Base-by-base conservation (phyloP, 2,888 invertebrate genomes). In the Ceramica pisi region DNA sequence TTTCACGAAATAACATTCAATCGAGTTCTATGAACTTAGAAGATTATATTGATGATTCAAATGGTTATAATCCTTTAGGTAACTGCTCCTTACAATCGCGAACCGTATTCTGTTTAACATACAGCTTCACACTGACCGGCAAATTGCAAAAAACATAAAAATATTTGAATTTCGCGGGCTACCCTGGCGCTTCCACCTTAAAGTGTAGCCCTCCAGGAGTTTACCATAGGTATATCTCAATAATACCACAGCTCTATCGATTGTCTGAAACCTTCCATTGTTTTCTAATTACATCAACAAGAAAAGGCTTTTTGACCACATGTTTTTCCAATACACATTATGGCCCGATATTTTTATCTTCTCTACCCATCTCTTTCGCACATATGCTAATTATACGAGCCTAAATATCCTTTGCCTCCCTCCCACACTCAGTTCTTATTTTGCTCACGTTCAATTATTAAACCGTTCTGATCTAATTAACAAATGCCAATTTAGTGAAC, bases 381-480 rank as follows among this genome's bases (percentile, higher is more conserved):
- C 82, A 46, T 66, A 74, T 69, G 61, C 1, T 71, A 80, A 77
- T 69, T 61, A 71, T 67, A 63, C 19, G 56, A 57, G 19, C 71
- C 31, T 72, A 79, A 80, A 68, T 77, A 80, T 71, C 19, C 51
- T 68, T 41, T 67, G 60, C 83, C 86, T 75, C 83, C 16, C 56
- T 86, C 83, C 4, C 75, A 31, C 83, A 41, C 46, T 46, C 14
- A 48, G 73, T 72, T 64, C 63, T 67, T 63, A 66, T 68, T 71
- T 78, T 74, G 77, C 81, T 77, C 84, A 69, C 69, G 86, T 87
- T 87, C 87, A 89, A 90, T 91, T 90, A 91, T 89, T 88, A 90
- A 88, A 88, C 85, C 88, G 89, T 89, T 89, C 89, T 89, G 89
- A 90, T 91, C 91, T 92, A 91, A 91, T 92, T 91, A 91, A 88